phyloP scores from a whole-genome alignment of 2,113 vertebrate genomes.

The Microcebus tavaratra region DNA sequence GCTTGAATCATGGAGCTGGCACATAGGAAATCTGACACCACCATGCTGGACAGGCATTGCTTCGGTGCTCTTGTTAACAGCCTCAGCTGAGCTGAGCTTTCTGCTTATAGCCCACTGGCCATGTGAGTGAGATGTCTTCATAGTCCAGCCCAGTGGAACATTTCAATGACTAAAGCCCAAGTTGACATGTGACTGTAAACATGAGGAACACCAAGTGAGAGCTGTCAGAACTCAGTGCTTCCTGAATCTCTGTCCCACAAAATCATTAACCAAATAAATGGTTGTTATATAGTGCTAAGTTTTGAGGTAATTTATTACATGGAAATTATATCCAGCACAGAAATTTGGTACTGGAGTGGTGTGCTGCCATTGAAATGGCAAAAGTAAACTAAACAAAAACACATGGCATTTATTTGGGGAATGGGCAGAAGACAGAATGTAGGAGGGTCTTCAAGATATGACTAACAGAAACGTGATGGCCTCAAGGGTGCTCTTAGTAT shows the following conservation, averaged over 20 bases:
- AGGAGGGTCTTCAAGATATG: background rate
- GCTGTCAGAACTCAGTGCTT: background rate
- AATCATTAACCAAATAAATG: background rate
- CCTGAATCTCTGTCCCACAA: background rate
- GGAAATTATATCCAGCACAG: background rate
- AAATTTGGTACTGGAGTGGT: background rate
- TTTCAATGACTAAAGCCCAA: background rate
- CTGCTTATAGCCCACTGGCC: rapidly evolving
- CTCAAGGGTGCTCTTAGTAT: too few relatives aligned
- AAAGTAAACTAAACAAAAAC: background rate
- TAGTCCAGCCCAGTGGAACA: background rate
- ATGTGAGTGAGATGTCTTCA: rapidly evolving
- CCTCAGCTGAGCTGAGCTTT: background rate
- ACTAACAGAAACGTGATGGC: background rate
- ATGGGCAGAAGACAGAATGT: background rate
- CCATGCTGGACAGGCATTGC: background rate
- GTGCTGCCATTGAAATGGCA: background rate
- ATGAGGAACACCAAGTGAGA: background rate
- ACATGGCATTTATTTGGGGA: background rate
- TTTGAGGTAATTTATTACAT: background rate
- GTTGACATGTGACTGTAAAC: background rate
- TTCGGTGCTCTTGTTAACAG: background rate
- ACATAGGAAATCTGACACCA: background rate
- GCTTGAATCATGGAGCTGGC: background rate
- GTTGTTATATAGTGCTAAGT: background rate